Evolutionary conservation across 2,113 vertebrate genomes (phyloP).

Genomic region (Austrofundulus limnaeus): DNA sequence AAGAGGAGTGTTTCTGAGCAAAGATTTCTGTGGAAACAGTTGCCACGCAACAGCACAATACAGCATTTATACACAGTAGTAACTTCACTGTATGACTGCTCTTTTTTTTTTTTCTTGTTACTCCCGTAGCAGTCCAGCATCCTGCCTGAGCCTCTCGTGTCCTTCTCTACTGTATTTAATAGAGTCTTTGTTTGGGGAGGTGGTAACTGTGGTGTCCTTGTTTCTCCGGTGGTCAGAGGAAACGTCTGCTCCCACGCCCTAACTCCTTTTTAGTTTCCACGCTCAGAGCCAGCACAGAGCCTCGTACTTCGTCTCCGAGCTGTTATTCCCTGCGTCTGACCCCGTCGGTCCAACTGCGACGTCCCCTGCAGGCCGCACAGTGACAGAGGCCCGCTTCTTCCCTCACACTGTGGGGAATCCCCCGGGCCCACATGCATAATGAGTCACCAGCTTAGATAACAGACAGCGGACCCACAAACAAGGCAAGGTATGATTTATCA

Average conservation of each 20-base stretch:
- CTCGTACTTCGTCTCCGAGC: conserved; percentile 63
- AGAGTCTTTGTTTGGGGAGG: conserved; percentile 8
- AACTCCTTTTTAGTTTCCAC: conserved; percentile 51
- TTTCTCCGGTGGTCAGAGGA: conserved; percentile 32
- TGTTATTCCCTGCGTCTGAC: conserved; percentile 80
- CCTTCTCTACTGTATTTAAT: conserved; percentile 11
- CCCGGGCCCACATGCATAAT: conserved; percentile 74
- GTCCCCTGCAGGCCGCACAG: conserved; percentile 43
- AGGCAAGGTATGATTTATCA: conserved; percentile 83
- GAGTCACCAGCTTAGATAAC: conserved; percentile 84
- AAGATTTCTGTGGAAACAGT: conserved; percentile 80
- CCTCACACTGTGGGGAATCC: conserved; percentile 52
- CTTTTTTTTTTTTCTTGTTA: conserved; percentile 24
- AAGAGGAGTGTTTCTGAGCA: conserved; percentile 66
- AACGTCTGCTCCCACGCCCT: conserved; percentile 54
- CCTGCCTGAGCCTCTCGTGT: conserved; percentile 13
- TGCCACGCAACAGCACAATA: conserved; percentile 79
- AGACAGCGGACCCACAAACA: conserved; percentile 82
- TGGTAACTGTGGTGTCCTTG: conserved; percentile 37
- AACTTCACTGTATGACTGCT: conserved; percentile 61
- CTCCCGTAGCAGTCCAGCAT: conserved; percentile 21
- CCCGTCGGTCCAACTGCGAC: conserved; percentile 75
- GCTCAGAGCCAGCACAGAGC: conserved; percentile 14
- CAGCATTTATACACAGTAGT: conserved; percentile 53
- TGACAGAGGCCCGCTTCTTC: conserved; percentile 21